Conservation (phyloP, 1,140 invertebrate species). For the Cyrtorhinus lividipennis region DNA sequence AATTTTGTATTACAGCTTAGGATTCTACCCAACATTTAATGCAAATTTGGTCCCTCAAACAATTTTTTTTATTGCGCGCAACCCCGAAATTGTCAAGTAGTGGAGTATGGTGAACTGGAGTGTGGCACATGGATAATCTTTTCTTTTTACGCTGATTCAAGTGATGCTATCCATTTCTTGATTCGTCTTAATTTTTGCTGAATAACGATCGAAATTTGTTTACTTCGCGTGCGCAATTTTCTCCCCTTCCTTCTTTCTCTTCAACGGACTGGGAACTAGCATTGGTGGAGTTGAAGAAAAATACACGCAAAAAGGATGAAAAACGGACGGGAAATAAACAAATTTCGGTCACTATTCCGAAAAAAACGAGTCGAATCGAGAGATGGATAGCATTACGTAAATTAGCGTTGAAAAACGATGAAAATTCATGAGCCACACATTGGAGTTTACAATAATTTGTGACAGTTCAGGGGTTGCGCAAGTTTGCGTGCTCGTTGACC, state of each 20-base stretch:
- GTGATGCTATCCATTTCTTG: not conserved
- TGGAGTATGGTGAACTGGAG: not conserved
- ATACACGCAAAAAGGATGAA: no score
- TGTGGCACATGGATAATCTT: not conserved
- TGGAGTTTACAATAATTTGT: not conserved
- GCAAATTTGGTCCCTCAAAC: not conserved
- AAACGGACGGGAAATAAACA: no score
- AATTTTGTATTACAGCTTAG: not conserved
- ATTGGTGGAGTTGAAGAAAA: no score
- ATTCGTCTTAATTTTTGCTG: not conserved
- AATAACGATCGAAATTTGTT: not conserved
- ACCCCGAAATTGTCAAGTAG: not conserved
- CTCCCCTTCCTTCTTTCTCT: not conserved
- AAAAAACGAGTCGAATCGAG: no score
- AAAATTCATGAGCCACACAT: not conserved
- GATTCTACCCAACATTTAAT: not conserved
- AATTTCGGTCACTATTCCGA: no score
- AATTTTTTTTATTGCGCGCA: not conserved
- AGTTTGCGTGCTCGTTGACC: not conserved
- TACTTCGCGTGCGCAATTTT: no score
- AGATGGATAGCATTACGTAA: not conserved
- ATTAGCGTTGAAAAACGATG: not conserved
- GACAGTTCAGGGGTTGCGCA: not conserved
- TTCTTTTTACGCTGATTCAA: not conserved
- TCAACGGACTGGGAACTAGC: no score